Conservation (phyloP, 2,888 invertebrate species). For the Drosophila colorata region DNA sequence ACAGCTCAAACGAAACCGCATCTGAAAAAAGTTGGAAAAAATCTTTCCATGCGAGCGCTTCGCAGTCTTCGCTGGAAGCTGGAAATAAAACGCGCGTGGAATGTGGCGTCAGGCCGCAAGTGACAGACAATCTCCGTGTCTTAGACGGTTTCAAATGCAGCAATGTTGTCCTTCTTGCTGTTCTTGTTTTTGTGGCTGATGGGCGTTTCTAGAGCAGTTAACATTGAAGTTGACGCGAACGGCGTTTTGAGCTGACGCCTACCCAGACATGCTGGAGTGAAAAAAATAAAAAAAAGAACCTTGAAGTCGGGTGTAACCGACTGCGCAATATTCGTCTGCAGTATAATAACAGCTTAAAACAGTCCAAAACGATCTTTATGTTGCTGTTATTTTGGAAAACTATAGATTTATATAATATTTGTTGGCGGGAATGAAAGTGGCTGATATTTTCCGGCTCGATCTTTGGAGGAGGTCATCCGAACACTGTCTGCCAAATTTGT, state of each 20-base stretch:
- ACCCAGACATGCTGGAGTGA: constrained; percentile 33
- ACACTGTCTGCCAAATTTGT: too few relatives aligned
- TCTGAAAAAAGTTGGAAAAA: constrained; percentile 17
- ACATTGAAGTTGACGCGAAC: constrained; percentile 43
- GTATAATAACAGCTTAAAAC: too few relatives aligned
- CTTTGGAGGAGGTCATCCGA: too few relatives aligned
- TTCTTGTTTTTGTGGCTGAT: constrained; percentile 7
- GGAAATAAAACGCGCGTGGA: constrained; percentile 59
- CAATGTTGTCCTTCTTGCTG: constrained; percentile 13
- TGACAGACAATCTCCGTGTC: constrained; percentile 44
- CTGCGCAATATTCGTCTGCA: too few relatives aligned
- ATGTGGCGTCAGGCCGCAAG: constrained; percentile 32
- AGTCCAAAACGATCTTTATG: too few relatives aligned
- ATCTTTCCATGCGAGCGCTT: constrained; percentile 45
- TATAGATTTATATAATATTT: too few relatives aligned
- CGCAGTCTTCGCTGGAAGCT: constrained; percentile 33
- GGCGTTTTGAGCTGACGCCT: constrained; percentile 51
- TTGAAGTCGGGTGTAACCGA: too few relatives aligned
- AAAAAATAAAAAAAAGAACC: too few relatives aligned
- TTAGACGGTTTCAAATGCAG: constrained; percentile 33
- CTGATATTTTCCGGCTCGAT: too few relatives aligned
- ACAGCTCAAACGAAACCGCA: not conserved
- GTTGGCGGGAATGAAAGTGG: too few relatives aligned
- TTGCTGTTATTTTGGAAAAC: too few relatives aligned
- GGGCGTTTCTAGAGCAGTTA: constrained; percentile 33